phyloP scores from a whole-genome alignment of 2,113 vertebrate genomes.

The Equus przewalskii region DNA sequence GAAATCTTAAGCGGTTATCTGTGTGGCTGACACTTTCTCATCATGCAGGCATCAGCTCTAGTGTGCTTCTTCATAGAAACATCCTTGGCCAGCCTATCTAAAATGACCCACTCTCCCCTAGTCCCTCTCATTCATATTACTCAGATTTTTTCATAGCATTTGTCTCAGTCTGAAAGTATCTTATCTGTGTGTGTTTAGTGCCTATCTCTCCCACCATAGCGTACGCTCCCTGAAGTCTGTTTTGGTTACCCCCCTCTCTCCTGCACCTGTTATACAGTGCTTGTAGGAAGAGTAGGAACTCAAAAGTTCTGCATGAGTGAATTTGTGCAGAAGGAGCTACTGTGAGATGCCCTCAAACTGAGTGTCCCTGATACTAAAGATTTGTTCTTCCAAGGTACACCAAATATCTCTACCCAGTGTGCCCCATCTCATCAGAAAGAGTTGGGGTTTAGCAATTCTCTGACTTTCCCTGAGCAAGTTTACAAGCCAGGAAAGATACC shows the following conservation, averaged over 20 bases:
- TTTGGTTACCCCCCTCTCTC: neutral
- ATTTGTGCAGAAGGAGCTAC: slow-evolving; percentile 6
- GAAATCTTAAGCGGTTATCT: neutral
- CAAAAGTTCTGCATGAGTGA: slow-evolving; percentile 36
- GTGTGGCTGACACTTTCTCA: neutral
- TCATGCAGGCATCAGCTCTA: neutral
- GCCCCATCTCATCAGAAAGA: neutral
- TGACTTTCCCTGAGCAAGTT: neutral
- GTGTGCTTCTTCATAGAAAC: neutral
- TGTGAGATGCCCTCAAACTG: neutral
- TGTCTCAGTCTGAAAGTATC: neutral
- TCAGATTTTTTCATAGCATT: neutral
- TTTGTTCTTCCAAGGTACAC: neutral
- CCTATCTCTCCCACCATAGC: neutral
- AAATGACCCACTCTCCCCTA: neutral
- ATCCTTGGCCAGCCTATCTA: neutral
- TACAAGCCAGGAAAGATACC: neutral
- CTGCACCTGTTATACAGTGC: neutral
- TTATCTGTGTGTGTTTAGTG: neutral
- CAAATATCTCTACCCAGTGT: neutral
- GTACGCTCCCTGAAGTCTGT: neutral
- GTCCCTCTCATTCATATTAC: neutral
- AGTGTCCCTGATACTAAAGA: neutral
- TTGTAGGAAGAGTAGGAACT: neutral
- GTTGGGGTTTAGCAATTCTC: neutral